Base-by-base conservation (phyloP, 2,797 vertebrate species). In the Pseudomugil gertrudae region DNA sequence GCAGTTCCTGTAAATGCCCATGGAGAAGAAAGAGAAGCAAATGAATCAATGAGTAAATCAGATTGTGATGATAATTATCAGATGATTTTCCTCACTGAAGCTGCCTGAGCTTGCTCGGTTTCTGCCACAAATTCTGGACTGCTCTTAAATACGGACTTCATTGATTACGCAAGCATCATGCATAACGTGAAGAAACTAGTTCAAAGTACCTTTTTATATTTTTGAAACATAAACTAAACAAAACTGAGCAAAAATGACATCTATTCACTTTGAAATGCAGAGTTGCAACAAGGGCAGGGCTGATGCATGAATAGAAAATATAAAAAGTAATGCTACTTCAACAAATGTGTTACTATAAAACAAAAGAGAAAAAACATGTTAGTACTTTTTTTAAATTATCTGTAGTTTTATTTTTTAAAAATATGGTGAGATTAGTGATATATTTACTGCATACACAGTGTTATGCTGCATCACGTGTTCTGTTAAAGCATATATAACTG, bases 1-100 rank as follows among this genome's bases (percentile, higher is more conserved):
- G 80, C 81, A 76, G 45, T 71, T 81, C 66, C 48, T 54, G 2
- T 51, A 26, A 73, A 63, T 55, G 35, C 29, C 48, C 14, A 26
- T 30, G 15, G 53, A 73, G 40, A 66, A 40, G 15, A 72, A 21
- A 57, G 19, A 23, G 10, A 40, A 54, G 60, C 10, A 23, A 32
- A 64, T 26, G 30, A 1, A 74, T 52, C 60, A 59, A 23, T 64
- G 50, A 52, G 11, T 3, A 56, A 59, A 75, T 79, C 63, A 79
- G 29, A 62, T 26, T 32, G 9, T 29, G 38, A 5, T 60, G 21
- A 81, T 70, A 78, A 84, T 85, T 50, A 53, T 47, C 26, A 60
- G 10, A 9, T n/a, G 23, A 45, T 45, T 45, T 45, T 4, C 29
- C 21, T 36, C 56, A 32, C 2, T 66, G 9, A 57, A 57, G 45